Evolutionary conservation across 2,113 vertebrate genomes (phyloP).

Genomic region (Phycodurus eques): DNA sequence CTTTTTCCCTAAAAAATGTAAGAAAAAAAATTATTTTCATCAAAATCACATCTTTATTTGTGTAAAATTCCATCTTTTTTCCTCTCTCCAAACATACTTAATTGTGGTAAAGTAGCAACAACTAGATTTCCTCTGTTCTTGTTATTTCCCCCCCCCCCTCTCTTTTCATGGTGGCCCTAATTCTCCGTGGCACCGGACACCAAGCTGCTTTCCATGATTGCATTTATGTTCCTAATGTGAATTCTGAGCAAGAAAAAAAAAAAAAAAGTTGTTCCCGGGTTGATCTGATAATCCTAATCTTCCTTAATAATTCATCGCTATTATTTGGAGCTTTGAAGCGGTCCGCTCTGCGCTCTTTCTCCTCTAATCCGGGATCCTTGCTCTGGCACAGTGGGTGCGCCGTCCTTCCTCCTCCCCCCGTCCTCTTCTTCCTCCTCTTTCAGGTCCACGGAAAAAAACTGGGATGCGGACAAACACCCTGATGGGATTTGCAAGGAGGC

Average conservation of each 20-base stretch:
- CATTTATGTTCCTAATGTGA: background rate
- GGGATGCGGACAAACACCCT: slow-evolving; percentile 63
- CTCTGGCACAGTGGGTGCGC: slow-evolving; percentile 52
- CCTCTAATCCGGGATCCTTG: slow-evolving; percentile 58
- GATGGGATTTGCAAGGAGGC: slow-evolving; percentile 63
- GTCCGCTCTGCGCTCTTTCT: slow-evolving; percentile 47
- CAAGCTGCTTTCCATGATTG: slow-evolving; percentile 3
- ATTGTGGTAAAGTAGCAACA: too few relatives aligned
- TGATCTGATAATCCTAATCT: slow-evolving; percentile 52
- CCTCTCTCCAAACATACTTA: too few relatives aligned
- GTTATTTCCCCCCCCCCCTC: too few relatives aligned
- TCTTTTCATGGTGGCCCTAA: too few relatives aligned
- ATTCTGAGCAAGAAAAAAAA: slow-evolving; percentile 4
- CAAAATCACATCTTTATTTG: too few relatives aligned
- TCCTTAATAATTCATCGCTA: slow-evolving; percentile 56
- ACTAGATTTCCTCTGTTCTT: too few relatives aligned
- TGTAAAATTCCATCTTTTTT: too few relatives aligned
- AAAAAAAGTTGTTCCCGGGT: slow-evolving; percentile 34
- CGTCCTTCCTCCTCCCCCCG: slow-evolving; percentile 22
- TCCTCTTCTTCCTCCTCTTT: slow-evolving; percentile 36
- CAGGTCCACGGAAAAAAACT: slow-evolving; percentile 39
- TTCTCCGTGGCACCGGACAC: too few relatives aligned
- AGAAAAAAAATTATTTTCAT: too few relatives aligned
- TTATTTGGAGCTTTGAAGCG: slow-evolving; percentile 58
- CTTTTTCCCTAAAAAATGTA: too few relatives aligned